phyloP scores from a whole-genome alignment of 1,140 invertebrate species.

The Choristoneura fumiferana region DNA sequence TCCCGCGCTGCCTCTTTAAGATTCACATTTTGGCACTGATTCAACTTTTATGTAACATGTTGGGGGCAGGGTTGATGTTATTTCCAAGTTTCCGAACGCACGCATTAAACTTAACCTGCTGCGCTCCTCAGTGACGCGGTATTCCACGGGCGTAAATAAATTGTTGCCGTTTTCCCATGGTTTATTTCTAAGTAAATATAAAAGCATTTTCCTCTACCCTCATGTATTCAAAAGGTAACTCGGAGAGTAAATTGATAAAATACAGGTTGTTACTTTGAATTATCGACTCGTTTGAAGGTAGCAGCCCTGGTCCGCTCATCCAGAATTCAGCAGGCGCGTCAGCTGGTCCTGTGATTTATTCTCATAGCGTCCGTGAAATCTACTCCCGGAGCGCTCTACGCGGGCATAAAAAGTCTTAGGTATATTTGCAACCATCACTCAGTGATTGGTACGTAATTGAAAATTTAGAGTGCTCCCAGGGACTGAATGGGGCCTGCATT shows the following conservation, averaged over 20 bases:
- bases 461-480: conserved; percentile 22
- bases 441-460: conserved; percentile 28
- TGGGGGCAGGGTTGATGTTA: conserved; percentile 9
- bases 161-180: conserved; percentile 4
- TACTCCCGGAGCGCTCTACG: conserved; percentile 19
- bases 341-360: conserved; percentile 50
- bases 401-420: conserved; percentile 21
- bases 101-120: conserved; percentile 1
- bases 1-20: conserved; percentile 16
- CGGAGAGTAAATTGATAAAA: conserved; percentile 17
- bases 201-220: conserved; percentile 3
- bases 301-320: conserved; percentile 36
- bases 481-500: conserved; percentile 3
- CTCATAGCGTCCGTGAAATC: conserved; percentile 30
- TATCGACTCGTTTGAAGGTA: conserved; percentile 15
- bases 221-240: conserved; percentile 10
- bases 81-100: neutral
- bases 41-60: conserved; percentile 26
- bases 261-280: conserved; percentile 18
- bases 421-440: conserved; percentile 24
- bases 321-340: conserved; percentile 50
- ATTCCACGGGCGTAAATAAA: neutral
- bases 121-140: neutral
- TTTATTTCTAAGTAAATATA: neutral
- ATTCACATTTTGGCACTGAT: conserved; percentile 28